Base-by-base conservation (phyloP, 2,888 invertebrate species). In the Ichneumon xanthorius region DNA sequence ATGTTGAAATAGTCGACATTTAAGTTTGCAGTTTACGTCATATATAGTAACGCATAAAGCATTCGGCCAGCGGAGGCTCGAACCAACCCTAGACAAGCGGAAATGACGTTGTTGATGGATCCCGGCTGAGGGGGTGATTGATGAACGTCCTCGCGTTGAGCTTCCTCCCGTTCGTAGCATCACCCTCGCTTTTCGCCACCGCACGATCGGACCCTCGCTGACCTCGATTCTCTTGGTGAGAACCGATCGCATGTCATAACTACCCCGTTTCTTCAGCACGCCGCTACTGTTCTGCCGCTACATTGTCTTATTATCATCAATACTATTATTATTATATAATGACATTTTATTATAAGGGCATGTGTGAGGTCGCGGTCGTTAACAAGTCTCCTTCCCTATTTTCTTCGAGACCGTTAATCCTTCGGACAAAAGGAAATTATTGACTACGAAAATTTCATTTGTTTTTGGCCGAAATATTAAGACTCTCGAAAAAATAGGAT, bases 21-120 rank as follows among this genome's bases (percentile, higher is more conserved):
- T 0, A 45, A 45, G 45, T 45, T 45, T 14, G 45, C 45, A 14
- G 45, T 4, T 45, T 0, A 14, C 45, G 45, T 14, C 45, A 14
- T 45, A 14, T 5, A 14, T 14, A 3, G 14, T 45, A 45, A 45
- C 45, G 87, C 89, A 87, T 88, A 87, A 88, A 88, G 88, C 86
- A 86, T 89, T 87, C 87, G 53, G 82, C 78, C 87, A 78, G 71
- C 85, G 45, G 86, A 80, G 77, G 63, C 63, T 80, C 87, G 87
- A 88, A 88, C 88, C 88, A 88, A 89, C 90, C 89, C 89, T 88
- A 88, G 90, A 90, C 90, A 88, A 89, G 88, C 91, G 92, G 92
- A 92, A 92, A 92, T 91, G 91, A 92, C 92, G 91, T 88, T 89
- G 91, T 88, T 90, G 92, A 92, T 92, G 90, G 91, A 92, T 93